Evolutionary conservation across 2,888 invertebrate species (phyloP).

Genomic region (Lepetodrilus schrolli): DNA sequence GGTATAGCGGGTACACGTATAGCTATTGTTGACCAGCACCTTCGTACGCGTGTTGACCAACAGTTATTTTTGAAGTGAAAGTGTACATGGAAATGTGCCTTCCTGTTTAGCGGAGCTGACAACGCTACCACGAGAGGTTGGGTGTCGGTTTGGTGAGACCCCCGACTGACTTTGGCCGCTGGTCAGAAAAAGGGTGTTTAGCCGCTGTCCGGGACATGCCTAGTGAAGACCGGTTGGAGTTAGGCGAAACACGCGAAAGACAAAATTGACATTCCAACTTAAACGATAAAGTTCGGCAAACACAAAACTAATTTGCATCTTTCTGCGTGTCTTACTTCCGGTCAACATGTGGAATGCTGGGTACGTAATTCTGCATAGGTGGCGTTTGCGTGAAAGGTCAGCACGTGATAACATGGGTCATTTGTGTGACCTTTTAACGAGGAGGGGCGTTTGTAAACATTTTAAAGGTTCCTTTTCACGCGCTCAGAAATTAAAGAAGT

Average conservation of each 20-base stretch:
- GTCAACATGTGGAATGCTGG: slow-evolving; percentile 24
- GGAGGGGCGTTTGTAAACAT: background rate
- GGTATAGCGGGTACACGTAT: background rate
- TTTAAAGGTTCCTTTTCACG: slow-evolving; percentile 2
- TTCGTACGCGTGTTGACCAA: slow-evolving; percentile 10
- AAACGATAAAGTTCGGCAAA: slow-evolving; percentile 20
- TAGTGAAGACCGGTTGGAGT: background rate
- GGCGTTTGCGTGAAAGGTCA: slow-evolving; percentile 26
- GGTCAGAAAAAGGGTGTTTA: slow-evolving; percentile 15
- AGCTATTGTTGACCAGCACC: background rate
- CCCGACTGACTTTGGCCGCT: background rate
- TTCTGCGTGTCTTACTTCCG: slow-evolving; percentile 23
- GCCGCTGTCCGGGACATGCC: slow-evolving; percentile 5
- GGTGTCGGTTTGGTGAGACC: slow-evolving; percentile 2
- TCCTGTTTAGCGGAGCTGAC: background rate
- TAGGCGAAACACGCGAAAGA: slow-evolving; percentile 4
- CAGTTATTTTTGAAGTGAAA: slow-evolving; percentile 24
- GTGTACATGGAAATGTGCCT: slow-evolving; percentile 11
- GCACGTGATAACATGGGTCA: slow-evolving; percentile 26
- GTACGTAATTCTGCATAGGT: slow-evolving; percentile 16
- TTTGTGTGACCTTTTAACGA: slow-evolving; percentile 11
- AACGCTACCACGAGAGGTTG: slow-evolving; percentile 1
- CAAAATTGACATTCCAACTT: slow-evolving; percentile 25
- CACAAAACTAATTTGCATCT: slow-evolving; percentile 25
- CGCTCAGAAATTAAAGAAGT: slow-evolving; percentile 1